Evolutionary conservation across 2,113 vertebrate species (phyloP).

Genomic region (Heteronetta atricapilla): DNA sequence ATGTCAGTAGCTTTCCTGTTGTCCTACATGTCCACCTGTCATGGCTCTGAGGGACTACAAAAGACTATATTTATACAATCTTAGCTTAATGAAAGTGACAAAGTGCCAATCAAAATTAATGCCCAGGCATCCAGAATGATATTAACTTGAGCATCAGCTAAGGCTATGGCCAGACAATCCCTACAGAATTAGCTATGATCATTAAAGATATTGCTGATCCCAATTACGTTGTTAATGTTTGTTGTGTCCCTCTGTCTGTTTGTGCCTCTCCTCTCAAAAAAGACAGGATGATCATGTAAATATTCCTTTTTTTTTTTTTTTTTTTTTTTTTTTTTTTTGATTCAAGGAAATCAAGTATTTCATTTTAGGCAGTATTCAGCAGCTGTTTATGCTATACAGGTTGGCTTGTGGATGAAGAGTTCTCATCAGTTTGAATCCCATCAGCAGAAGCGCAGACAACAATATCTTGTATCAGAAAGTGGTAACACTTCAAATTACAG

Average conservation of each 20-base stretch:
- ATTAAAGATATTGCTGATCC: neutral
- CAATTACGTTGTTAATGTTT: neutral
- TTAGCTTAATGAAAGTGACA: neutral
- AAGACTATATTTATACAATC: neutral
- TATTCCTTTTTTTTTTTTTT: neutral
- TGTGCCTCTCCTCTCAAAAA: neutral
- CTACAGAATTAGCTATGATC: fast-evolving
- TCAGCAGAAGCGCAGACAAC: neutral
- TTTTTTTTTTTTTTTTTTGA: neutral
- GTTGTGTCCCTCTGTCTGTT: neutral
- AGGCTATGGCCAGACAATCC: neutral
- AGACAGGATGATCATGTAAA: neutral
- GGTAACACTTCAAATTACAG: neutral
- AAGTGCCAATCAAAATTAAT: neutral
- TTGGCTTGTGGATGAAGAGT: neutral
- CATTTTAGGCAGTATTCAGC: neutral
- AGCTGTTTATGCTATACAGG: neutral
- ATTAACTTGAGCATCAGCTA: neutral
- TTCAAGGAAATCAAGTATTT: neutral
- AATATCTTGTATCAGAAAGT: neutral
- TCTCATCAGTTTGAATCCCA: neutral
- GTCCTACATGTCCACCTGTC: neutral
- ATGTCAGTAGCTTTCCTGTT: neutral
- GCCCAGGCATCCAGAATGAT: neutral
- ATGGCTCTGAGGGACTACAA: neutral